phyloP scores from a whole-genome alignment of 64 coral and sea anemone species.

The Actinia equina region DNA sequence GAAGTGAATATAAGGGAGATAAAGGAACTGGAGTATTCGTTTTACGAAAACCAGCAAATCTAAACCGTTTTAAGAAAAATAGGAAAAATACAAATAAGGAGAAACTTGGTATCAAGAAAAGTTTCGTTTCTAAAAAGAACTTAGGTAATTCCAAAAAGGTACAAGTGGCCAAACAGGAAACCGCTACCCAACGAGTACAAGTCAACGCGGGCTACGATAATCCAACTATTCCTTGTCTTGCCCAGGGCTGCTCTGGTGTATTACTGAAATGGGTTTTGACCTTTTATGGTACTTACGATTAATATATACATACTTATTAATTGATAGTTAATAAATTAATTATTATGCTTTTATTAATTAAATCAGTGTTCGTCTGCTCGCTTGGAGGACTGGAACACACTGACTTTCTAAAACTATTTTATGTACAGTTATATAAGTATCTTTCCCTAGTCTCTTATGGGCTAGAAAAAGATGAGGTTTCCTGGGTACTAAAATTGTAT shows the following conservation, averaged over 20 bases:
- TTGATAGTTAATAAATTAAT: constrained; percentile 12
- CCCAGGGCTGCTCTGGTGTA: constrained; percentile 75
- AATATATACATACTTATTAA: constrained; percentile 10
- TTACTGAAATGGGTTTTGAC: constrained; percentile 84
- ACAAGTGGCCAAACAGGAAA: constrained; percentile 80
- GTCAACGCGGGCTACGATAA: constrained; percentile 97
- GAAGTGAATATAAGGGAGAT: constrained; percentile 7
- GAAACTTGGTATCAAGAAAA: constrained; percentile 40
- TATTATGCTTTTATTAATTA: constrained; percentile 7
- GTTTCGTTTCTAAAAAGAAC: constrained; percentile 44
- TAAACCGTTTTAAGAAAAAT: constrained; percentile 6
- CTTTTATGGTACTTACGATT: constrained; percentile 70
- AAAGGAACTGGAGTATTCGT: constrained; percentile 17
- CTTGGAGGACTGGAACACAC: neutral
- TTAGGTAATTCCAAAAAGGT: constrained; percentile 80
- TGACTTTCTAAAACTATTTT: neutral
- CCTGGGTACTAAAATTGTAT: neutral
- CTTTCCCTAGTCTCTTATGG: neutral
- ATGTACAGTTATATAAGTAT: neutral
- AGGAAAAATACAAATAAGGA: constrained; percentile 46
- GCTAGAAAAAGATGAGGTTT: neutral
- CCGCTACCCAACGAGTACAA: constrained; percentile 94
- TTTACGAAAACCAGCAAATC: neutral
- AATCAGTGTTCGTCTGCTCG: neutral
- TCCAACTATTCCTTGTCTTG: constrained; percentile 87